Evolutionary conservation across 2,797 vertebrate species (phyloP).

Genomic region (Sebastes nivosus): DNA sequence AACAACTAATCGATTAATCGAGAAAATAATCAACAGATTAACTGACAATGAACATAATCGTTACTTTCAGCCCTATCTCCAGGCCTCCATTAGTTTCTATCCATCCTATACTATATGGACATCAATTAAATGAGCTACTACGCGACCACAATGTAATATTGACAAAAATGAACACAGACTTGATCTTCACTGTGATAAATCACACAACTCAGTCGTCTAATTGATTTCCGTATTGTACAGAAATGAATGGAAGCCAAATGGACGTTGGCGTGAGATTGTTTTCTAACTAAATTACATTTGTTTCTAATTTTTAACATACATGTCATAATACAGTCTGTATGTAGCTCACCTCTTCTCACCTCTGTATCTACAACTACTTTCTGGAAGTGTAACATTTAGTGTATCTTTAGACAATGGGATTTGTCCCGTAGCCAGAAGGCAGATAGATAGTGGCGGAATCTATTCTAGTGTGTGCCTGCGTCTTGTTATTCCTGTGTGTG

Average conservation of each 20-base stretch:
- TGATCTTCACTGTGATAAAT: neutral
- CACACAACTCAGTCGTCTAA: neutral
- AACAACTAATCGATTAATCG: too few species aligned
- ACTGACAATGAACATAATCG: accelerated
- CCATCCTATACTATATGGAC: neutral
- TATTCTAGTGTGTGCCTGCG: neutral
- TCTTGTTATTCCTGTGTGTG: neutral
- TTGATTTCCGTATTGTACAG: neutral
- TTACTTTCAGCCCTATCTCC: too few species aligned
- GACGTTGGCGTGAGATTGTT: neutral
- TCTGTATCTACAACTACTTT: neutral
- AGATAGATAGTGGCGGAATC: slow-evolving; percentile 2
- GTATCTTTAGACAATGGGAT: slow-evolving; percentile 23
- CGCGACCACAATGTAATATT: neutral
- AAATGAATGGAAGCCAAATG: neutral
- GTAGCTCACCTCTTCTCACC: neutral
- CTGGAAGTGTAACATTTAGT: slow-evolving; percentile 3
- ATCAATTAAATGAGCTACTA: neutral
- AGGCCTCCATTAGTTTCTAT: neutral
- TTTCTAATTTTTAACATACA: neutral
- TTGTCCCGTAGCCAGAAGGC: slow-evolving; percentile 19
- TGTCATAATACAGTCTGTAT: neutral
- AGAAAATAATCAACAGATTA: too few species aligned
- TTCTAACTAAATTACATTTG: neutral
- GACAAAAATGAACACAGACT: neutral